Evolutionary conservation across 1,140 invertebrate species (phyloP), one percentile per base, ranked within the genome.

Genomic region (Teleogryllus occipitalis): DNA sequence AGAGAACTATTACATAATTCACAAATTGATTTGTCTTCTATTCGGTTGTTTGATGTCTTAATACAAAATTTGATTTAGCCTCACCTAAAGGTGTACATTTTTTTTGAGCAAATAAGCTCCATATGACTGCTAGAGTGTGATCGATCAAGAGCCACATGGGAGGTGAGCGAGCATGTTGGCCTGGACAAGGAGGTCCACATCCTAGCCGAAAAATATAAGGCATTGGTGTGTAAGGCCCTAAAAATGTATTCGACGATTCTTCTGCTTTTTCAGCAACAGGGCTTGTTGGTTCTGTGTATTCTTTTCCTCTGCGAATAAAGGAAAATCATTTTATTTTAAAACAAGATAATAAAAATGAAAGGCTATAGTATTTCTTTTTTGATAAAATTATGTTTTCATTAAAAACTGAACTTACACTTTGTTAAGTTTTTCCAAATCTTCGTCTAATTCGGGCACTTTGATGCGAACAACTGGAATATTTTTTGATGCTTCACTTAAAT

Each of bases 101-200:
- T 27, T 78, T 81, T 10, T 78, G 48, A 39, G 82, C 82, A 81
- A 84, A 85, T 18, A 85, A 54, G 75, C 82, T 82, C 85, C 85
- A 85, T 15, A 85, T 81, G 10, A 85, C 84, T 2, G 84, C 84
- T 47, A 85, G 82, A 4, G 84, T 81, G 76, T 85, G 85, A 78
- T 85, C 85, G 15, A 85, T 79, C 74, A 83, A 81, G 21, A 85
- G n/a, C 80, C 83, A 81, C 79, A 84, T 84, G 0, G 84, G 84
- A 8, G 84, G 84, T 80, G 83, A 83, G 82, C 81, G 82, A 8
- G 82, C 82, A 22, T 74, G 81, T 14, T 39, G 27, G 10, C 76
- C 65, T 48, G 47, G 47, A 22, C 15, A 48, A 39, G 27, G 54
- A 0, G 18, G 22, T 65, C 75, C 15, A n/a, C 46, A 47, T 14